Evolutionary conservation across 2,888 invertebrate species (phyloP).

Genomic region (Nebria brevicollis): DNA sequence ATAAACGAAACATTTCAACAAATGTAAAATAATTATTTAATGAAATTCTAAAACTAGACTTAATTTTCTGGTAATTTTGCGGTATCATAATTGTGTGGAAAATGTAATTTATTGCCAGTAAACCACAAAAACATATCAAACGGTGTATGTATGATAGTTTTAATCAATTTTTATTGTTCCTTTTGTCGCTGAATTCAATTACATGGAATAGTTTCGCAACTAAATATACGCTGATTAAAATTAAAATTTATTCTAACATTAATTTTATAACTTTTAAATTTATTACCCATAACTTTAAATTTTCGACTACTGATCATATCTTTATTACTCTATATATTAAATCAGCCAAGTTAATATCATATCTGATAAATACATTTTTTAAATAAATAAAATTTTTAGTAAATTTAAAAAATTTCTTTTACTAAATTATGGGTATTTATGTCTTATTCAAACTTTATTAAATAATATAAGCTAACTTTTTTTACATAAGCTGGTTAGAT

Average conservation of each 20-base stretch:
- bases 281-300: constrained; percentile 27
- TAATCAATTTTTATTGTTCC: constrained; percentile 41
- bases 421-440: too few relatives aligned
- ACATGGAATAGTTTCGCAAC: constrained; percentile 33
- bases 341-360: too few relatives aligned
- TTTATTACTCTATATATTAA: too few relatives aligned
- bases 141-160: constrained; percentile 21
- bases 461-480: too few relatives aligned
- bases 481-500: not conserved
- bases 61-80: not conserved
- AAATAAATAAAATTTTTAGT: too few relatives aligned
- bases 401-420: too few relatives aligned
- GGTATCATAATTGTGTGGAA: not conserved
- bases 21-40: not conserved
- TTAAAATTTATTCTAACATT: constrained; percentile 45
- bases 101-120: not conserved
- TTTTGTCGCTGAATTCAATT: constrained; percentile 40
- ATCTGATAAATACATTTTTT: too few relatives aligned
- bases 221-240: constrained; percentile 26
- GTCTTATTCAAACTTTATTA: too few relatives aligned
- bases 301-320: too few relatives aligned
- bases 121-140: not conserved
- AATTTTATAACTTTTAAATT: constrained; percentile 36
- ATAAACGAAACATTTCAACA: not conserved
- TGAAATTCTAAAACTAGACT: not conserved